These are phyloP conservation scores for Phaonia tiefii DNA, from an alignment of 2,888 invertebrate species.

Conservation along the genomic window DNA sequence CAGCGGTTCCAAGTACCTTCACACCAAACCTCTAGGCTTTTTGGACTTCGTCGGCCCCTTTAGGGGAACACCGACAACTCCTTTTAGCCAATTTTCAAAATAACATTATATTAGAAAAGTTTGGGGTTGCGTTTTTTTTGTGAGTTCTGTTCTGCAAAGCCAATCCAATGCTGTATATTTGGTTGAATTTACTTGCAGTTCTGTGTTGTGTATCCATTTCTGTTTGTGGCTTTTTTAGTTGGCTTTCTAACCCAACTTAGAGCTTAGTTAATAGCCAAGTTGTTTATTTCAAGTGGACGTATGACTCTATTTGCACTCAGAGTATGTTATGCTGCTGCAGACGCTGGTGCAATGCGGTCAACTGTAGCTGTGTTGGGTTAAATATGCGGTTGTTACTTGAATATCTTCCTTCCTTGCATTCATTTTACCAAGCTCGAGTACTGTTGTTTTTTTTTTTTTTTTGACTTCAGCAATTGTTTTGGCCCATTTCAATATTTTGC, in stretches of 20 bases:
- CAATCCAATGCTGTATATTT: constrained; percentile 48
- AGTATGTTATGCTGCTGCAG: constrained; percentile 63
- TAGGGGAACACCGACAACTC: background rate
- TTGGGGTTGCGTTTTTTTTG: background rate
- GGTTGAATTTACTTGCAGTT: constrained; percentile 25
- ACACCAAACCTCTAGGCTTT: constrained; percentile 9
- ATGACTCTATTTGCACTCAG: constrained; percentile 65
- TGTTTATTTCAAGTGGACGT: constrained; percentile 35
- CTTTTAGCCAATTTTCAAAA: constrained; percentile 13
- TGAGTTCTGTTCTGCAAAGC: background rate
- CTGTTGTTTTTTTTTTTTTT: background rate
- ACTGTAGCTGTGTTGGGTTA: constrained; percentile 71
- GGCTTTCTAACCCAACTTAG: constrained; percentile 29
- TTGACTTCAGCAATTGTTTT: constrained; percentile 1
- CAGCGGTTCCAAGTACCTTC: constrained; percentile 47
- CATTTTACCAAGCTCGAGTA: background rate
- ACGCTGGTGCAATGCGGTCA: constrained; percentile 66
- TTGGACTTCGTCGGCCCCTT: background rate
- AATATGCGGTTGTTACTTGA: constrained; percentile 73
- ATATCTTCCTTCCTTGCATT: background rate
- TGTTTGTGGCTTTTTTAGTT: constrained; percentile 19
- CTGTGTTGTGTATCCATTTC: constrained; percentile 10
- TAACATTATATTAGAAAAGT: constrained; percentile 35
- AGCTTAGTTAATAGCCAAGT: constrained; percentile 5
- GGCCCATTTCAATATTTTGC: too few species aligned